Conservation (phyloP, 2,113 vertebrate genomes). For the Mobula birostris region DNA sequence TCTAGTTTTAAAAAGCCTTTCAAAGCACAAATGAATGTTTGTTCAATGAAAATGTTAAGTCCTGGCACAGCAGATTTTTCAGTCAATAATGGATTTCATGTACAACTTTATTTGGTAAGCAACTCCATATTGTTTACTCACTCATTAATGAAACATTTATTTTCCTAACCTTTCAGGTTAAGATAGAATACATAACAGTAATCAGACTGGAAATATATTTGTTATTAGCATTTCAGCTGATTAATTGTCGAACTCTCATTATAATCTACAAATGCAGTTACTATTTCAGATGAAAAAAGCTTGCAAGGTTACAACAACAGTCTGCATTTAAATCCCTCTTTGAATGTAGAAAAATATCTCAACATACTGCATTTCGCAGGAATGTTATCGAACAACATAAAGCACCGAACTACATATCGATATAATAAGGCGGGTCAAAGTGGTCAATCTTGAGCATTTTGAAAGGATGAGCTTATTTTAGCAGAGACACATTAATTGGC, state of each 20-base stretch:
- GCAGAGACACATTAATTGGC: no score
- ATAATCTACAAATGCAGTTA: no score
- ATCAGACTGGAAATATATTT: no score
- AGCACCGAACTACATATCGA: not conserved
- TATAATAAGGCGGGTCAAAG: not conserved
- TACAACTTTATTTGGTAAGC: constrained; percentile 16
- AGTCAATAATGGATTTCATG: constrained; percentile 20
- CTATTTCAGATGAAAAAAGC: not conserved
- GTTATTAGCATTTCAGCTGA: no score
- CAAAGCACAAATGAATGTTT: constrained; percentile 13
- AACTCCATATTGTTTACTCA: not conserved
- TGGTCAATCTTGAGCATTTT: not conserved
- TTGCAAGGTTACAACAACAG: not conserved
- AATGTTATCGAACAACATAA: not conserved
- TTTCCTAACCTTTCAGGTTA: not conserved
- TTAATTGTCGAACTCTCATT: no score
- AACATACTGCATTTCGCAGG: not conserved
- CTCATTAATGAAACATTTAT: not conserved
- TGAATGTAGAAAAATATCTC: not conserved
- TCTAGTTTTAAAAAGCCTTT: not conserved
- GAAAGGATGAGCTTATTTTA: not conserved
- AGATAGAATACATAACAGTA: not conserved
- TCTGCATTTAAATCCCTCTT: not conserved
- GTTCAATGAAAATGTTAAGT: constrained; percentile 21
- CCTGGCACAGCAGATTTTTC: constrained; percentile 1